These are phyloP conservation scores for Intellagama lesueurii DNA, from an alignment of 2,797 vertebrate genomes.

Conservation along the genomic window DNA sequence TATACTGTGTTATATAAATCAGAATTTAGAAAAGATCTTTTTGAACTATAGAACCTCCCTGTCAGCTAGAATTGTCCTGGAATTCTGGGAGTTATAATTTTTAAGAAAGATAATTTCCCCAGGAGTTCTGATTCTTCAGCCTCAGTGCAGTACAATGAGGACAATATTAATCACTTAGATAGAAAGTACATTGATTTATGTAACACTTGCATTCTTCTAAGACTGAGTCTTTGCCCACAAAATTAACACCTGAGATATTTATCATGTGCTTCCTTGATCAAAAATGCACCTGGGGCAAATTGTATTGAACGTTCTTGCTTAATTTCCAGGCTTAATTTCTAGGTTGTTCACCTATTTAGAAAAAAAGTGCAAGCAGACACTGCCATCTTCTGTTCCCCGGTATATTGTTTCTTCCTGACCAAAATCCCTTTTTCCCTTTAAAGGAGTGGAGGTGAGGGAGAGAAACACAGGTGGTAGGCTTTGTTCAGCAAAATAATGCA, in stretches of 20 bases:
- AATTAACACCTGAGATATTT: neutral
- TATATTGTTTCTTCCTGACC: neutral
- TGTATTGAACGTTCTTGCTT: neutral
- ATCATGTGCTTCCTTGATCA: neutral
- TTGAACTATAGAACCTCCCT: no score
- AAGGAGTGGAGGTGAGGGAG: neutral
- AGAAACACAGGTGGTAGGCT: neutral
- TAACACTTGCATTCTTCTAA: neutral
- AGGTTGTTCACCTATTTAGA: neutral
- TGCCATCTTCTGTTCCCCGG: conserved; percentile 55
- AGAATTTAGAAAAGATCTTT: no score
- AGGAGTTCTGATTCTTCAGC: no score
- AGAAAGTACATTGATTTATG: neutral
- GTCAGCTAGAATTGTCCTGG: no score
- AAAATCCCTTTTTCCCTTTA: fast-evolving
- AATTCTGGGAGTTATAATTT: no score
- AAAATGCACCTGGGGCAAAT: neutral
- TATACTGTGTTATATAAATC: no score
- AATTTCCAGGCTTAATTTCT: neutral
- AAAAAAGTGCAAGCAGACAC: conserved; percentile 41
- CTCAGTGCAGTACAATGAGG: neutral
- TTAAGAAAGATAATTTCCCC: no score
- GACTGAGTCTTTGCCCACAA: neutral
- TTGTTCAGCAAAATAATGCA: neutral
- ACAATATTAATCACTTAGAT: neutral